Conservation (phyloP, 2,113 vertebrate genomes). For the Columbina picui region DNA sequence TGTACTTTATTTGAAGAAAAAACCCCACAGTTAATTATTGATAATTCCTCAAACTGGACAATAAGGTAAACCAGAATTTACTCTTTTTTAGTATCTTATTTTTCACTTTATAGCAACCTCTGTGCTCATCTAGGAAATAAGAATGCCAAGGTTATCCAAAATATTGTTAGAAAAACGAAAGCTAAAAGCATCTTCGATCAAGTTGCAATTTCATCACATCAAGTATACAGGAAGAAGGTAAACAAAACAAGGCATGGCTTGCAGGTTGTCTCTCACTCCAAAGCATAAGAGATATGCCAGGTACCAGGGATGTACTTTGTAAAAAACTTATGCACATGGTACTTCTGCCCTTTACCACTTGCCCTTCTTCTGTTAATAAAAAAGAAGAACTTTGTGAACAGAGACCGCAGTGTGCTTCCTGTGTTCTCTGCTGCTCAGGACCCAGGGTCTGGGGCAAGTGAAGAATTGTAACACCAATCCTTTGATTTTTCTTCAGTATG, state of each 20-base stretch:
- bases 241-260: not conserved
- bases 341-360: not conserved
- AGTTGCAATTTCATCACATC: not conserved
- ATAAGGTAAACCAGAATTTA: not conserved
- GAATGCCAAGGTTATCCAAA: not conserved
- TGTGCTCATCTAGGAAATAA: not conserved
- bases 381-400: not conserved
- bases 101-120: not conserved
- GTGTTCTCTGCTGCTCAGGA: not conserved
- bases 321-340: not conserved
- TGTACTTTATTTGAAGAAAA: not conserved
- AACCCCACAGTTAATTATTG: not conserved
- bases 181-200: not conserved
- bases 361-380: not conserved
- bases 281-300: not conserved
- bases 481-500: not conserved
- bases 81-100: not conserved
- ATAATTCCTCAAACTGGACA: not conserved
- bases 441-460: not conserved
- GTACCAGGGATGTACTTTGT: not conserved
- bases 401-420: not conserved
- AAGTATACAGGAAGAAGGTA: not conserved
- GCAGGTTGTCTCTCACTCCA: not conserved
- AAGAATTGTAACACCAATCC: not conserved
- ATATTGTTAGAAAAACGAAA: not conserved